Conservation (phyloP, 23 tunicate genomes). For the Botrylloides violaceus region DNA sequence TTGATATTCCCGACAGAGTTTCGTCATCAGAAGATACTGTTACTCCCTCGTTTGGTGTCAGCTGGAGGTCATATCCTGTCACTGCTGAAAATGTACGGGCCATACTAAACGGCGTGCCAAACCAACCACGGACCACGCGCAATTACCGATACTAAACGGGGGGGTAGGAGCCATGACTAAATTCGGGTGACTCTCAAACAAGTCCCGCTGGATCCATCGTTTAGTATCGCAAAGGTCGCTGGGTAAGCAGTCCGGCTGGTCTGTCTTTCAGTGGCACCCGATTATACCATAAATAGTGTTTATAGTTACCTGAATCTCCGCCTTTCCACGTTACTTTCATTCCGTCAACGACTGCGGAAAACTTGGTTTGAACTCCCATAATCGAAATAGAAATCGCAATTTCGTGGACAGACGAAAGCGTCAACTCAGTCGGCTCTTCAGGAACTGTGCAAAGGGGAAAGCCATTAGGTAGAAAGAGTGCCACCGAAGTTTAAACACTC, state of each 20-base stretch:
- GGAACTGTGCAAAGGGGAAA: slow-evolving; percentile 11
- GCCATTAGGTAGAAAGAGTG: not conserved
- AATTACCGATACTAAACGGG: too few relatives aligned
- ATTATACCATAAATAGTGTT: too few relatives aligned
- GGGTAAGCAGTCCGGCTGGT: too few relatives aligned
- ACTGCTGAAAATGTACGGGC: slow-evolving; percentile 46
- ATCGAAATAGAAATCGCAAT: slow-evolving; percentile 31
- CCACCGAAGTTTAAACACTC: not conserved
- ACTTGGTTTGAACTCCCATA: slow-evolving; percentile 29
- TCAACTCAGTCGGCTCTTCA: slow-evolving; percentile 18
- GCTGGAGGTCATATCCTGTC: slow-evolving; percentile 61
- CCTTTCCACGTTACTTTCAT: slow-evolving; percentile 49
- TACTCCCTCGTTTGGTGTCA: slow-evolving; percentile 49
- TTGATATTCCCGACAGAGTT: slow-evolving; percentile 28
- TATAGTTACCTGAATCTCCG: not conserved
- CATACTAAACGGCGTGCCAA: too few relatives aligned
- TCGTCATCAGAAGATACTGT: slow-evolving; percentile 17
- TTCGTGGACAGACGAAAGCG: slow-evolving; percentile 3
- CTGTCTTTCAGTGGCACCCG: too few relatives aligned
- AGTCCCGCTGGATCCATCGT: too few relatives aligned
- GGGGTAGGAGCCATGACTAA: too few relatives aligned
- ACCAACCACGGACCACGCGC: too few relatives aligned
- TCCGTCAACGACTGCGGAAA: slow-evolving; percentile 45
- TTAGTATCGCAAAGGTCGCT: too few relatives aligned
- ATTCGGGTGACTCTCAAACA: too few relatives aligned